Evolutionary conservation across 2,113 vertebrate genomes (phyloP).

Genomic region (Hoplias malabaricus): DNA sequence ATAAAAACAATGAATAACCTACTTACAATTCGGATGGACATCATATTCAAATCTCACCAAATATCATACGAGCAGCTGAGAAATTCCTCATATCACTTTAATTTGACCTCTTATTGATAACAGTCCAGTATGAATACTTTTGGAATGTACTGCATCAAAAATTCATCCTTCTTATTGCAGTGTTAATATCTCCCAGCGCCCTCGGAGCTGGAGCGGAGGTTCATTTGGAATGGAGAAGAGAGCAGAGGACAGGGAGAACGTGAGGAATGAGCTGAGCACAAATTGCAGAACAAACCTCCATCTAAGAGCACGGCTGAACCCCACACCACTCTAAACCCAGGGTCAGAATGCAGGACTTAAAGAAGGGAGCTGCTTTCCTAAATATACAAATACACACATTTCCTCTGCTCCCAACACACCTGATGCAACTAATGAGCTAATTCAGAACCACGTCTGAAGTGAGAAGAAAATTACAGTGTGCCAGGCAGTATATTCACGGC

Average conservation of each 20-base stretch:
- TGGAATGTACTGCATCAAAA: constrained; percentile 70
- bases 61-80: constrained; percentile 16
- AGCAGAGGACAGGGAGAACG: constrained; percentile 62
- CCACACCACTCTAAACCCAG: background rate
- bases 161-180: constrained; percentile 74
- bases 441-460: too few relatives aligned
- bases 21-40: constrained; percentile 3
- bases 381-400: background rate
- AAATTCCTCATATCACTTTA: constrained; percentile 57
- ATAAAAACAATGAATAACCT: background rate
- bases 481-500: too few relatives aligned
- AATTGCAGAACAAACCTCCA: constrained; percentile 41
- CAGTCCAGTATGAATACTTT: constrained; percentile 65
- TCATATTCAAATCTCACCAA: background rate
- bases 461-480: too few relatives aligned
- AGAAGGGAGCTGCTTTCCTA: background rate
- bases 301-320: constrained; percentile 35
- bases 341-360: constrained; percentile 9
- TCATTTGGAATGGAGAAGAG: constrained; percentile 64
- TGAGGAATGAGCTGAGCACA: constrained; percentile 51
- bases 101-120: constrained; percentile 62
- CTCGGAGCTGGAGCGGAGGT: constrained; percentile 60
- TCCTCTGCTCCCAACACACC: too few relatives aligned
- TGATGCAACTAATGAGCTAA: too few relatives aligned
- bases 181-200: constrained; percentile 69